phyloP scores from a whole-genome alignment of 2,888 invertebrate species.

The Lasioglossum figueresi region DNA sequence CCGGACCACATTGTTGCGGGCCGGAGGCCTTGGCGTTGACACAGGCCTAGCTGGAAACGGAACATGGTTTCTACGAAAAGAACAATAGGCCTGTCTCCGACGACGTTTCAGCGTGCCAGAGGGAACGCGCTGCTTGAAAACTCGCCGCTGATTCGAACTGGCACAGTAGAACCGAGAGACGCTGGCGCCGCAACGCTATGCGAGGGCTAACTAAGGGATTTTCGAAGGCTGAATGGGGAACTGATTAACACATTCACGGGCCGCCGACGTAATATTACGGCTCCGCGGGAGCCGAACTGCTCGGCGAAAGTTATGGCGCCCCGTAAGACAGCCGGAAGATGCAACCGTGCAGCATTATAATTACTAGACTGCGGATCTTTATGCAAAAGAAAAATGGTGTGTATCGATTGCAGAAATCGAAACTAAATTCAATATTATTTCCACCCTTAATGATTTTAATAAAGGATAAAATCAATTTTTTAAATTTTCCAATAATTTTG shows the following conservation, averaged over 20 bases:
- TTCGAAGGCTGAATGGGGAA: slow-evolving; percentile 6
- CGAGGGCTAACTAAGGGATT: slow-evolving; percentile 6
- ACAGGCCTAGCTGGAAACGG: slow-evolving; percentile 27
- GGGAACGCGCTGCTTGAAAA: neutral
- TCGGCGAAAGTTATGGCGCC: neutral
- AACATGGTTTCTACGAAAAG: slow-evolving; percentile 34
- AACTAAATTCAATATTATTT: no score
- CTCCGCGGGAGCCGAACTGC: neutral
- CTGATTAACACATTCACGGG: slow-evolving; percentile 4
- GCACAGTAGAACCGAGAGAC: neutral
- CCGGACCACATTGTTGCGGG: slow-evolving; percentile 50
- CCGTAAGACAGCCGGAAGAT: neutral
- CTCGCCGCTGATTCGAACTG: neutral
- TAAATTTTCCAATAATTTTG: no score
- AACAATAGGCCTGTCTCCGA: slow-evolving; percentile 38
- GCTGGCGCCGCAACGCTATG: neutral
- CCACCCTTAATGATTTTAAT: no score
- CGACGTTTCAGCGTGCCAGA: neutral
- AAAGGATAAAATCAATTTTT: no score
- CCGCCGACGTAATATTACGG: neutral
- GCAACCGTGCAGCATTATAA: neutral
- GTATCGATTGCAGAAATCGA: no score
- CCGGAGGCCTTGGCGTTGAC: slow-evolving; percentile 58
- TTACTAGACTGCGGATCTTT: neutral
- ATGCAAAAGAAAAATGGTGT: no score